phyloP scores from a whole-genome alignment of 2,113 vertebrate genomes.

The Theristicus caerulescens region DNA sequence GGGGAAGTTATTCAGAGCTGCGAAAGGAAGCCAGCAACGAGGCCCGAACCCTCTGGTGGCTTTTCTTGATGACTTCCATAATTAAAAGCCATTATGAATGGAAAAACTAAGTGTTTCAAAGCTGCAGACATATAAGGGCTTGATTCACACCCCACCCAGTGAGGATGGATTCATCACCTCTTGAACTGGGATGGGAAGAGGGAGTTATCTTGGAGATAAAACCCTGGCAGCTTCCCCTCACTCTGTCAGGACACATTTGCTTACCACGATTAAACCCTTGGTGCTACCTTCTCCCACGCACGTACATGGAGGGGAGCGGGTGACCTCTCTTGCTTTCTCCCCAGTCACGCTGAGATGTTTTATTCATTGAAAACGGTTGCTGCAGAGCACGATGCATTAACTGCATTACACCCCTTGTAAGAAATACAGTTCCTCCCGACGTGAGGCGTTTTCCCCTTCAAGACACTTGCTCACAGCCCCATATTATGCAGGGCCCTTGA shows the following conservation, averaged over 20 bases:
- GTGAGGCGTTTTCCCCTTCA: neutral
- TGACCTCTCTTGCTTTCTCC: neutral
- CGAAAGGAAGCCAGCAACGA: slow-evolving; percentile 61
- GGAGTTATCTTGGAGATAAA: slow-evolving; percentile 19
- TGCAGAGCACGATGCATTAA: neutral
- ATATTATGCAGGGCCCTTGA: neutral
- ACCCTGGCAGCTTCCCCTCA: neutral
- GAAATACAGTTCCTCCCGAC: neutral
- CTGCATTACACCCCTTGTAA: neutral
- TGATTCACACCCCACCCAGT: slow-evolving; percentile 52
- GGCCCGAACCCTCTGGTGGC: slow-evolving; percentile 47
- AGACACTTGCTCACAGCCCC: neutral
- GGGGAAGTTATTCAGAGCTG: slow-evolving; percentile 68
- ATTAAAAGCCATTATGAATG: slow-evolving; percentile 55
- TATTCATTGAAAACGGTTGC: neutral
- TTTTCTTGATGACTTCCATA: slow-evolving; percentile 61
- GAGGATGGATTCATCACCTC: neutral
- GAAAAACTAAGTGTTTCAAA: slow-evolving; percentile 58
- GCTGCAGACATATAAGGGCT: neutral
- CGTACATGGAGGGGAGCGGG: neutral
- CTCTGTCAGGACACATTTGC: neutral
- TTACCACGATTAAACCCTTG: neutral
- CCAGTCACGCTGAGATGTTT: neutral
- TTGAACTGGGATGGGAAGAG: neutral
- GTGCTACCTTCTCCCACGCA: neutral